These are phyloP conservation scores for Balearica regulorum DNA, from an alignment of 2,797 vertebrate genomes.

Conservation along the genomic window DNA sequence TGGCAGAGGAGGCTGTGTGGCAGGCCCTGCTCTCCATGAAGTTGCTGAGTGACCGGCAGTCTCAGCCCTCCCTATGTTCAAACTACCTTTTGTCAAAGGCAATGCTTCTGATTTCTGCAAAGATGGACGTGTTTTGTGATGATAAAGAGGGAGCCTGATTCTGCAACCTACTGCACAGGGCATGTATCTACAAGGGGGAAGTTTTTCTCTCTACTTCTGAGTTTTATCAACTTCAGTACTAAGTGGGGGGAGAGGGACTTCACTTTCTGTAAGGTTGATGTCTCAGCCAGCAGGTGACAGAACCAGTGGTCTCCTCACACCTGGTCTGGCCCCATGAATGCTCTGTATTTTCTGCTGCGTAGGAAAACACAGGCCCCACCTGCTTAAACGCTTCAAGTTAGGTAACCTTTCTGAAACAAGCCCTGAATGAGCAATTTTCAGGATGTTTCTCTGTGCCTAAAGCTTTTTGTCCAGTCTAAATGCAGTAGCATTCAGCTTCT, in stretches of 20 bases:
- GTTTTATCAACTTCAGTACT: neutral
- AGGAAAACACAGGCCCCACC: neutral
- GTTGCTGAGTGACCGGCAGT: neutral
- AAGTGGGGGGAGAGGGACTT: neutral
- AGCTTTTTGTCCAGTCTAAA: neutral
- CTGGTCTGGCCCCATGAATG: neutral
- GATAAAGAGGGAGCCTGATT: neutral
- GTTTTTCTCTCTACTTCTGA: neutral
- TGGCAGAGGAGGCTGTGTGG: neutral
- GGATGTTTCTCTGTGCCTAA: neutral
- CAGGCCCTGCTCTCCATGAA: neutral
- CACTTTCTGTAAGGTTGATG: neutral
- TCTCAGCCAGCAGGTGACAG: neutral
- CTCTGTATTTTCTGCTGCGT: neutral
- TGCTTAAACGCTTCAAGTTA: neutral
- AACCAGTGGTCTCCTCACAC: neutral
- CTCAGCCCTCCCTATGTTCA: neutral
- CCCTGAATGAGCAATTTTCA: neutral
- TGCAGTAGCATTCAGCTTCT: neutral
- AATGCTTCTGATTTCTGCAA: neutral
- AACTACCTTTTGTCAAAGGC: neutral
- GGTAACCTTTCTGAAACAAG: neutral
- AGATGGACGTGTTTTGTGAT: neutral
- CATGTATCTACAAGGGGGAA: accelerated
- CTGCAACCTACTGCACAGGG: neutral